Percentiles rank a stretch among this genome's conserved stretches.
Evolutionary conservation across 2,113 vertebrate species (phyloP).

Genomic region (Hemicordylus capensis): DNA sequence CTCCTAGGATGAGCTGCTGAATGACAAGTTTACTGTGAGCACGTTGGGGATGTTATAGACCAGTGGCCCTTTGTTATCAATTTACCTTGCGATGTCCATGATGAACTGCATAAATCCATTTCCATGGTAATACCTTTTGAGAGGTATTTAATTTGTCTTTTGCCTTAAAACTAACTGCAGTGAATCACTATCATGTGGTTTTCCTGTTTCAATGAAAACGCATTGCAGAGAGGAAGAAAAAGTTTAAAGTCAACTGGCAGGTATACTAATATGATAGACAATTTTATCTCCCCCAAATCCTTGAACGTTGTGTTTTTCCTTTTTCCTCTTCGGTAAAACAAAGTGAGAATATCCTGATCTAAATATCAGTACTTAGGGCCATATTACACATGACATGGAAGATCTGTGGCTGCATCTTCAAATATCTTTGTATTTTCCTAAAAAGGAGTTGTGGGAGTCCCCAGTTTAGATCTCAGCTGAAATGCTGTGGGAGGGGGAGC

Average conservation of each 20-base stretch:
- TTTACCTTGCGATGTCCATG: background rate
- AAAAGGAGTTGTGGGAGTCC: too few species aligned
- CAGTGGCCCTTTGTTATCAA: slow-evolving; percentile 37
- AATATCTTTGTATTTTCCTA: too few species aligned
- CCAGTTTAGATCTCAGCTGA: too few species aligned
- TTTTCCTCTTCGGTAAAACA: too few species aligned
- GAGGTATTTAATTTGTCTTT: background rate
- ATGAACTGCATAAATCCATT: background rate
- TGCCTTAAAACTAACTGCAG: background rate
- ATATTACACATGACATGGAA: too few species aligned
- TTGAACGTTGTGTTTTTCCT: background rate
- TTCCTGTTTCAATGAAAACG: background rate
- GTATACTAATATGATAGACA: background rate
- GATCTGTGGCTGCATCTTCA: too few species aligned
- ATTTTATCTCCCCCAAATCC: background rate
- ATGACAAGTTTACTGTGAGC: background rate
- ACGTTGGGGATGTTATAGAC: slow-evolving; percentile 14
- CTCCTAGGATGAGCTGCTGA: background rate
- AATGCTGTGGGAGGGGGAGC: too few species aligned
- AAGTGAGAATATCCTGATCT: too few species aligned
- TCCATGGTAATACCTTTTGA: background rate
- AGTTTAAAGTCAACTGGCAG: too few species aligned
- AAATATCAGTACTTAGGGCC: too few species aligned
- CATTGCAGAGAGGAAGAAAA: background rate
- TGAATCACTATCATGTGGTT: background rate